phyloP scores from a whole-genome alignment of 2,113 vertebrate species.

The Cephalopholis sonnerati region DNA sequence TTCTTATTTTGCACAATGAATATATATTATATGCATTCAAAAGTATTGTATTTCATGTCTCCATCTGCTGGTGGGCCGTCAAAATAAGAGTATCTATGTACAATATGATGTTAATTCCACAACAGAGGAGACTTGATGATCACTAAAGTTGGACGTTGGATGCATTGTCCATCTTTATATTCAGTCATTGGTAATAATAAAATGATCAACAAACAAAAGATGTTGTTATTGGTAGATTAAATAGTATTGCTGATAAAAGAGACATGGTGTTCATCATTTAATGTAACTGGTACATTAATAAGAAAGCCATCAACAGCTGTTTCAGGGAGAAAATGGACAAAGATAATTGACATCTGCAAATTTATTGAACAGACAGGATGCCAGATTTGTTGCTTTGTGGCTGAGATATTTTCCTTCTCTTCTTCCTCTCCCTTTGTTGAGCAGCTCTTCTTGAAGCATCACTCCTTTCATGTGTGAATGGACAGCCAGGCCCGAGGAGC shows the following conservation, averaged over 20 bases:
- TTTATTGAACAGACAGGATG: neutral
- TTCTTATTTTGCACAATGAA: too few relatives aligned
- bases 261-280: neutral
- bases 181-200: neutral
- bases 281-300: neutral
- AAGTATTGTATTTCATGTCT: too few relatives aligned
- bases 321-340: neutral
- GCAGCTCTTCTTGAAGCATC: slow-evolving; percentile 13
- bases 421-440: neutral
- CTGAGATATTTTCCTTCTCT: slow-evolving; percentile 3
- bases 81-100: too few relatives aligned
- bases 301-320: neutral
- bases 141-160: too few relatives aligned
- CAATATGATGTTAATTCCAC: too few relatives aligned
- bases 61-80: too few relatives aligned
- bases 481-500: slow-evolving; percentile 23
- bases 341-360: neutral
- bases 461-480: slow-evolving; percentile 38
- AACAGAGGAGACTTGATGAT: too few relatives aligned
- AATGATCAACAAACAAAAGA: too few relatives aligned
- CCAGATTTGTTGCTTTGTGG: neutral
- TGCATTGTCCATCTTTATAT: too few relatives aligned
- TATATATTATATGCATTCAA: too few relatives aligned
- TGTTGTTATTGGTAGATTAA: neutral
- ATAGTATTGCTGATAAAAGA: neutral